Evolutionary conservation across 1,140 invertebrate species (phyloP).

Genomic region (Drosophila repletoides): DNA sequence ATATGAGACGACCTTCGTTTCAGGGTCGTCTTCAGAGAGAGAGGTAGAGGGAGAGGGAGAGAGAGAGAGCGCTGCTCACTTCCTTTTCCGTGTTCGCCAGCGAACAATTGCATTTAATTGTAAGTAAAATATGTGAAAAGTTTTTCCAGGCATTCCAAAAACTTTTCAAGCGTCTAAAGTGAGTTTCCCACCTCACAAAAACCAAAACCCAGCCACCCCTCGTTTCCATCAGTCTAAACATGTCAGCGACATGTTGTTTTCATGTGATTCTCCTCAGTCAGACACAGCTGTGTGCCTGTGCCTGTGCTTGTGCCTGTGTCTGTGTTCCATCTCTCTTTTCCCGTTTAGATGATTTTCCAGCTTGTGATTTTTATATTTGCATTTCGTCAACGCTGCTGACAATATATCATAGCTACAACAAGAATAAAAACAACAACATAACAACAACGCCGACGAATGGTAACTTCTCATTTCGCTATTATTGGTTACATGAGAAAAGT

Average conservation of each 20-base stretch:
- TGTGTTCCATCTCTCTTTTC: conserved; percentile 24
- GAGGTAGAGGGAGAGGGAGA: no score
- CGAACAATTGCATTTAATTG: conserved; percentile 78
- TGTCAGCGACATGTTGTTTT: conserved; percentile 78
- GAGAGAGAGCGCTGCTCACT: no score
- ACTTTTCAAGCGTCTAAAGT: conserved; percentile 57
- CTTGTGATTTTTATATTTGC: conserved; percentile 74
- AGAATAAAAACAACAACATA: conserved; percentile 7
- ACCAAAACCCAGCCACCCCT: no score
- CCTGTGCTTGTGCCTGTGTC: conserved; percentile 1
- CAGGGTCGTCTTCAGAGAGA: neutral
- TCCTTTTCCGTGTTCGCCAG: conserved; percentile 2
- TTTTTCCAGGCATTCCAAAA: conserved; percentile 54
- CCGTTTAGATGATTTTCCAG: conserved; percentile 57
- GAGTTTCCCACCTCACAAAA: conserved; percentile 14
- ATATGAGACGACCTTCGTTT: conserved; percentile 25
- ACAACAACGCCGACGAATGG: conserved; percentile 18
- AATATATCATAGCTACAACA: conserved; percentile 61
- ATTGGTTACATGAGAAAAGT: conserved; percentile 75
- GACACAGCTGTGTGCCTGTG: conserved; percentile 41
- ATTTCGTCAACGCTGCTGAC: conserved; percentile 76
- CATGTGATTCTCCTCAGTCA: conserved; percentile 69
- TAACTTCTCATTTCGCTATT: conserved; percentile 67
- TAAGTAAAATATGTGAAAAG: conserved; percentile 80
- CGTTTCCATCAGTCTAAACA: conserved; percentile 14